Evolutionary conservation across 1,140 invertebrate species (phyloP).

Genomic region (Micrasema longulum): DNA sequence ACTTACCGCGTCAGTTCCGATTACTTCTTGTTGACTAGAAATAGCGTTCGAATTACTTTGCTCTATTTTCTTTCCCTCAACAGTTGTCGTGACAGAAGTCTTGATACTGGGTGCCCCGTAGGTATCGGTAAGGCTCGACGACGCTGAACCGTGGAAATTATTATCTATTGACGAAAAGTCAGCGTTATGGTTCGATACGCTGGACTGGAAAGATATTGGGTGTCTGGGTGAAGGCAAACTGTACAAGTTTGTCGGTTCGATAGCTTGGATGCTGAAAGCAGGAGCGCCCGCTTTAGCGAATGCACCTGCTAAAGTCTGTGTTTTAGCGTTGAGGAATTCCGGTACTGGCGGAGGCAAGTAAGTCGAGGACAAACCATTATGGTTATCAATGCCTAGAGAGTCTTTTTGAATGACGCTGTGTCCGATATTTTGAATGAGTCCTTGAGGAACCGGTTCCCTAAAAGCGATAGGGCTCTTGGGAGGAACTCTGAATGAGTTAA

Average conservation of each 20-base stretch:
- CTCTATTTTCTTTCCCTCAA: constrained; percentile 56
- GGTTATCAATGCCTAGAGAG: constrained; percentile 60
- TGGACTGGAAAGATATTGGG: constrained; percentile 58
- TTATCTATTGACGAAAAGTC: constrained; percentile 13
- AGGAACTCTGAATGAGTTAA: constrained; percentile 56
- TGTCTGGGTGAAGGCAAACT: constrained; percentile 63
- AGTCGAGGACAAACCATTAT: constrained; percentile 64
- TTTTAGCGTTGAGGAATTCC: constrained; percentile 48
- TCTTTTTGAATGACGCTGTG: constrained; percentile 70
- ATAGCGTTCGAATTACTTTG: constrained; percentile 34
- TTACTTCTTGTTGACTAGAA: constrained; percentile 4
- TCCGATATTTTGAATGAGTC: constrained; percentile 73
- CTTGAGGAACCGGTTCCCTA: constrained; percentile 75
- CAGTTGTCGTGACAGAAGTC: constrained; percentile 60
- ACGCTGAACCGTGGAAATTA: constrained; percentile 50
- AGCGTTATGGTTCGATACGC: constrained; percentile 1
- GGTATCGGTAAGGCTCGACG: constrained; percentile 67
- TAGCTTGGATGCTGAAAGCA: constrained; percentile 57
- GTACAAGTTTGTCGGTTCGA: constrained; percentile 65
- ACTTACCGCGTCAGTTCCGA: constrained; percentile 61
- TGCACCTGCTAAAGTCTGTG: constrained; percentile 55
- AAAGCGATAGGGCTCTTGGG: constrained; percentile 75
- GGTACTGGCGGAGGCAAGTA: constrained; percentile 75
- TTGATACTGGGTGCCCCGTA: constrained; percentile 63
- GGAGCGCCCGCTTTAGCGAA: constrained; percentile 57